Base-by-base conservation (phyloP, 1,140 invertebrate genomes). In the Ips nitidus region DNA sequence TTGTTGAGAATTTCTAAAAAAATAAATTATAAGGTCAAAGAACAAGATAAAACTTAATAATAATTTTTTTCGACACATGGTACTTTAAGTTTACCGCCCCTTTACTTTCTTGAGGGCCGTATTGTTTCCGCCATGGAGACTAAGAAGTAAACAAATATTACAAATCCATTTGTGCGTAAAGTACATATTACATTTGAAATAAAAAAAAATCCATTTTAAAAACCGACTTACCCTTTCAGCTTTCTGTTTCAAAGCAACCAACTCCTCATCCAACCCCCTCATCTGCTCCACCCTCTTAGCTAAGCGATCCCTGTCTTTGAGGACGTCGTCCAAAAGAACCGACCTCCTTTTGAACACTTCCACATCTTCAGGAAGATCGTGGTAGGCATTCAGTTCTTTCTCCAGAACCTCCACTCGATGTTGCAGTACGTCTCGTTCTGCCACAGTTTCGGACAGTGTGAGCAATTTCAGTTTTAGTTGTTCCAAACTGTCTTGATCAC, bases 381-480 rank as follows among this genome's bases (percentile, higher is more conserved):
- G 66, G 62, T 72, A 74, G 8, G 66, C 53, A 2, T 45, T 47
- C 0, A 78, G 55, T 70, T 76, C 61, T 64, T 55, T 50, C 57
- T 78, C 77, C 7, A 77, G 52, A 50, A 71, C 40, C 8, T 70
- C n/a, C 8, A 76, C 70, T 72, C 69, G 65, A 22, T 43, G 22
- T 43, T 69, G 67, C 36, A 77, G 58, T 5, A 50, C 55, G 65
- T 78, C 70, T 53, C 74, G 64, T 69, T 78, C 75, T n/a, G 64
- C 63, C 3, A 64, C 69, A 1, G 72, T 67, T 60, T 74, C 66
- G 37, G 74, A 68, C 2, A 77, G 52, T n/a, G 63, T 40, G 6
- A 56, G 60, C 2, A 77, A 36, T 53, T 70, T 74, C 8, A 69
- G 43, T 61, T 71, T 73, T 2, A 74, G 45, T 38, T 69, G 42